Evolutionary conservation across 2,797 vertebrate species (phyloP), one percentile per base, ranked within the genome.

Genomic region (Otus scops): DNA sequence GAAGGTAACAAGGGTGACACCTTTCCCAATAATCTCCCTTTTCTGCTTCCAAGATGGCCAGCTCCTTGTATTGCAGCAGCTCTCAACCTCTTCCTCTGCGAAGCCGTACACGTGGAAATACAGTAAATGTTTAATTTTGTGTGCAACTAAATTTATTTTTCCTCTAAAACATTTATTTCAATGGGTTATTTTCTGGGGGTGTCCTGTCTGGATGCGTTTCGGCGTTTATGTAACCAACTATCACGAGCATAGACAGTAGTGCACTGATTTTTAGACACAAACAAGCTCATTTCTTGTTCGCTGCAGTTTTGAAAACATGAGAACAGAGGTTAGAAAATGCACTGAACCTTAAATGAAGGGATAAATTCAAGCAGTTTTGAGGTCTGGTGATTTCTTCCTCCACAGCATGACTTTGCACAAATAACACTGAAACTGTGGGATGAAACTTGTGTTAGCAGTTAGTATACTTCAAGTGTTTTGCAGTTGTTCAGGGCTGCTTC

Each of bases 361-460:
- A 93, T 91, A 91, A 95, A 85, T 85, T 80, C 68, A 91, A 88
- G 57, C 16, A 57, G 51, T 85, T 95, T 93, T 92, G 95, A 96
- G 83, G 83, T 94, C 85, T 92, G 45, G 38, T 94, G 61, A 56
- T 71, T 91, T 96, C 57, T 87, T 71, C 60, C 41, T 91, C 57
- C 57, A 78, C 76, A 85, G 76, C 93, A 94, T 94, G 76, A 95
- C 84, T 95, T 89, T n/a, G 81, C 88, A 96, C 54, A 96, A 96
- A 95, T 80, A 48, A 73, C 39, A 80, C 12, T 2, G 9, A 59
- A 92, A 51, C 2, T 0, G 27, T 11, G 30, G 48, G 45, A 61
- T n/a, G 30, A 86, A 94, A 74, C 47, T 32, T 32, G 34, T 51
- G 56, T 36, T 70, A 38, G 63, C 21, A 56, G 32, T 65, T 75